Evolutionary conservation across 2,888 invertebrate species (phyloP), one percentile per base, ranked within the genome.

Genomic region (Automeris io): DNA sequence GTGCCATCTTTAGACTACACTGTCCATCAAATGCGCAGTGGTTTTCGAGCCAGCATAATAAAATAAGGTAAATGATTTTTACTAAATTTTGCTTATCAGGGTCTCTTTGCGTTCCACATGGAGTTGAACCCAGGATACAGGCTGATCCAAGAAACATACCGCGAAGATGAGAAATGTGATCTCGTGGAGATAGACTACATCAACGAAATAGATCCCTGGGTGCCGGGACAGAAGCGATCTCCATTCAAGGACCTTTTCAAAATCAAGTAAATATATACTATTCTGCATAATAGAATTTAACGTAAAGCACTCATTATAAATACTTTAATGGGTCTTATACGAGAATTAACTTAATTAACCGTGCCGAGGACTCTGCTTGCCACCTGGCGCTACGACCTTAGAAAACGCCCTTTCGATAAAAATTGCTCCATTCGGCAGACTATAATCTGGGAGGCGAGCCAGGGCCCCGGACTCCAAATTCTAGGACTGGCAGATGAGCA

Each of bases 141-240:
- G 19, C 61, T 90, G 9, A 87, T 90, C 37, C 88, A 88, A 49
- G 88, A 89, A 48, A 90, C 89, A 0, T 91, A 82, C 49, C 75
- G 73, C 7, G 90, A 90, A 45, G 81, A 87, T 2, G 90, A 91
- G 57, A 91, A 91, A 46, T 91, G 90, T 39, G 90, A 89, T 21
- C 63, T 91, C 33, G 87, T 88, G 22, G 90, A 90, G 49, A 88
- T 90, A 0, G 80, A 82, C 46, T 89, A 82, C 51, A 76, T 88
- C 22, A 88, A 88, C 46, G 76, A 87, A 38, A 78, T 83, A 1
- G 86, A 88, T 32, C 89, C 90, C 0, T 88, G 87, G 87, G 61
- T 89, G 1, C 82, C 88, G 0, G 81, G 88, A 0, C 86, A 78
- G 56, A 90, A 88, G 54, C 64, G 88, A 4, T 88, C 88, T 0